Evolutionary conservation across 92 coral and sea anemone genomes (phyloP).

Genomic region (Epizoanthus illoricatus): DNA sequence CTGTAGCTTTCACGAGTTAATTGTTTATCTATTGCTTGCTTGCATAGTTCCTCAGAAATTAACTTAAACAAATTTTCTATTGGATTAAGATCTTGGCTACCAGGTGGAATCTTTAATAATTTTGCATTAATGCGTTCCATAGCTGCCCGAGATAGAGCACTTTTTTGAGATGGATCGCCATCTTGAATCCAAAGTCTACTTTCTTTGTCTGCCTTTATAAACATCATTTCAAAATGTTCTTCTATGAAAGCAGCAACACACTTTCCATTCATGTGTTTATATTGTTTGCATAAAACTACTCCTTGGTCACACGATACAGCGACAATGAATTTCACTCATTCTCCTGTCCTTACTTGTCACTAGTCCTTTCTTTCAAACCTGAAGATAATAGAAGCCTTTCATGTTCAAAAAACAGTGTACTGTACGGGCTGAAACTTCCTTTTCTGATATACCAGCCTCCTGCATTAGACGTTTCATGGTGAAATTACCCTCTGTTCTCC

Average conservation of each 20-base stretch:
- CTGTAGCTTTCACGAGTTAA: not conserved
- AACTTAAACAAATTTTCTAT: too few species aligned
- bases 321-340: not conserved
- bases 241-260: not conserved
- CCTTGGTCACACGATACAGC: not conserved
- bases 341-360: slow-evolving; percentile 5
- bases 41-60: not conserved
- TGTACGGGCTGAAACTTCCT: slow-evolving; percentile 21
- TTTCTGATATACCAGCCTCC: not conserved
- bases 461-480: slow-evolving; percentile 15
- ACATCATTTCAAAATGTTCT: not conserved
- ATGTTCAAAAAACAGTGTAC: slow-evolving; percentile 36
- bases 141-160: not conserved
- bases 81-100: too few species aligned
- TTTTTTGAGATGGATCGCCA: not conserved
- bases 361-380: slow-evolving; percentile 44
- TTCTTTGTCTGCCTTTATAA: not conserved
- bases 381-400: slow-evolving; percentile 29
- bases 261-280: not conserved
- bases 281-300: not conserved
- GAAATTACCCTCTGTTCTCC: slow-evolving; percentile 32
- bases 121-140: not conserved
- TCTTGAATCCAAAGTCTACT: not conserved
- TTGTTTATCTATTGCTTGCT: not conserved
- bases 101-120: too few species aligned